Evolutionary conservation across 2,888 invertebrate genomes (phyloP).

Genomic region (Aethes cnicana): DNA sequence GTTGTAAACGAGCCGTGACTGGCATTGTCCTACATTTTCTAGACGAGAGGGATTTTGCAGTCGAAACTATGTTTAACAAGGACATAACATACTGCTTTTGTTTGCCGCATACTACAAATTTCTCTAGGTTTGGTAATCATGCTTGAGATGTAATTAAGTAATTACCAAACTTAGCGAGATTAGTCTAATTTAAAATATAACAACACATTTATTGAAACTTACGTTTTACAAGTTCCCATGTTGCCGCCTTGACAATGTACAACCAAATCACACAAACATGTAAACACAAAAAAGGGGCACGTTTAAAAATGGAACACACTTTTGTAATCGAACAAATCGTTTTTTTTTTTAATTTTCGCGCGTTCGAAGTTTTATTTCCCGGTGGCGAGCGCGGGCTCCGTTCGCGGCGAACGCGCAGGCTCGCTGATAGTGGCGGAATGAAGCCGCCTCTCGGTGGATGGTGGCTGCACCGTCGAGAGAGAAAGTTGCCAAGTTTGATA

Average conservation of each 20-base stretch:
- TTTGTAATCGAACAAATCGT: too few relatives aligned
- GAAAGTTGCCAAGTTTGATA: constrained; percentile 79
- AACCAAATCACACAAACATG: constrained; percentile 58
- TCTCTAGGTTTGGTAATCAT: too few relatives aligned
- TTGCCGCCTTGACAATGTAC: constrained; percentile 50
- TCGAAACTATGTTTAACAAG: constrained; percentile 33
- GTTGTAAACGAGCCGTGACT: constrained; percentile 39
- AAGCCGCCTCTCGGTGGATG: constrained; percentile 44
- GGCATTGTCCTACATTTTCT: constrained; percentile 68
- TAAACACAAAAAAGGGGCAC: constrained; percentile 49
- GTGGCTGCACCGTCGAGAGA: constrained; percentile 50
- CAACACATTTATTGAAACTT: constrained; percentile 56
- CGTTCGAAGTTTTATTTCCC: constrained; percentile 31
- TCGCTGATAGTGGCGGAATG: constrained; percentile 64
- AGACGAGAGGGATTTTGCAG: constrained; percentile 53
- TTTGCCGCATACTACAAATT: constrained; percentile 14
- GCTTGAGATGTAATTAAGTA: too few relatives aligned
- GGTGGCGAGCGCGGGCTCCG: constrained; percentile 58
- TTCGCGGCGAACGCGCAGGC: constrained; percentile 63
- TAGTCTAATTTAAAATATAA: too few relatives aligned
- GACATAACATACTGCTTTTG: constrained; percentile 31
- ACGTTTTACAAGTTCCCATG: constrained; percentile 70
- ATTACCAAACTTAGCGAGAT: too few relatives aligned
- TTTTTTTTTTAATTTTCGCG: constrained; percentile 21
- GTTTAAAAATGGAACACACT: constrained; percentile 31